Conservation (phyloP, 2,113 vertebrate genomes). For the Thamnophis sirtalis region DNA sequence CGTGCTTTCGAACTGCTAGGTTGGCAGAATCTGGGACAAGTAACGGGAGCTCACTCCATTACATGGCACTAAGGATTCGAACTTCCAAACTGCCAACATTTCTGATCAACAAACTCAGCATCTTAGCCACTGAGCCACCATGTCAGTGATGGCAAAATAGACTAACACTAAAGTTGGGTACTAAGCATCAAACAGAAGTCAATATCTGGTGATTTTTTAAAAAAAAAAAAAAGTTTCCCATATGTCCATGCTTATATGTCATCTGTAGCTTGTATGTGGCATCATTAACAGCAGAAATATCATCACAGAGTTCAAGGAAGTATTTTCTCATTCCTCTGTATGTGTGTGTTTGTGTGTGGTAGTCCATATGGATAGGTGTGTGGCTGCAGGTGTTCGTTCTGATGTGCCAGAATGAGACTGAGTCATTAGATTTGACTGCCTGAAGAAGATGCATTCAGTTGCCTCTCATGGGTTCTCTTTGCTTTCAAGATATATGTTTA, state of each 20-base stretch:
- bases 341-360: background rate
- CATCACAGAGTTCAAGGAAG: background rate
- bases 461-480: background rate
- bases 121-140: too few species aligned
- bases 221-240: too few species aligned
- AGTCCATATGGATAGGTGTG: background rate
- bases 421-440: background rate
- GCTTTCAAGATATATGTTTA: background rate
- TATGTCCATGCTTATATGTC: background rate
- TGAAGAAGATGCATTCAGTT: background rate
- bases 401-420: background rate
- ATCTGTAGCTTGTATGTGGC: background rate
- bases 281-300: background rate
- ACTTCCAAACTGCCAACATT: too few species aligned
- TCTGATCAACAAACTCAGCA: too few species aligned
- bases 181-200: background rate
- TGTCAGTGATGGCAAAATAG: background rate
- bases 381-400: background rate
- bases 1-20: too few species aligned
- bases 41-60: too few species aligned
- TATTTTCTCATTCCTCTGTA: background rate
- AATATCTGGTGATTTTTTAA: background rate
- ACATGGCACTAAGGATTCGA: too few species aligned
- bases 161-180: background rate
- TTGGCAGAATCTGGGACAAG: too few species aligned